phyloP scores from a whole-genome alignment of 1,140 invertebrate species.

The Scylla paramamosain region DNA sequence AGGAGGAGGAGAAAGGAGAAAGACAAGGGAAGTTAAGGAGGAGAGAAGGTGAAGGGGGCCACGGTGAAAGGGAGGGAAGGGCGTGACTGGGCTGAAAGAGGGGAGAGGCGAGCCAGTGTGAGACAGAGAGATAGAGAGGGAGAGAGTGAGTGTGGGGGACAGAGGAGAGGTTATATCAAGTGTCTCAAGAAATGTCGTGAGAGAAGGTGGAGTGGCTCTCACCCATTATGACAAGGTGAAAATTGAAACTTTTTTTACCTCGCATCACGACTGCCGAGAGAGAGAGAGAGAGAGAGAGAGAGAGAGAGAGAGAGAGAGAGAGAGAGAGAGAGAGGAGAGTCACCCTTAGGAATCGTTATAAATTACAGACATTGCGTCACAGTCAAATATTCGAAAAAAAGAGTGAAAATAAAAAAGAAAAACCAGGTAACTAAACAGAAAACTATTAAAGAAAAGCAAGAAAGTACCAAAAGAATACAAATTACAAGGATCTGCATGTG shows the following conservation, averaged over 20 bases:
- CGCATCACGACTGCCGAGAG: background rate
- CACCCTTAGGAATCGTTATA: too few species aligned
- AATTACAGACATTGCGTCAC: too few species aligned
- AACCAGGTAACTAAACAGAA: too few species aligned
- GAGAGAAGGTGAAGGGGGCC: constrained; percentile 23
- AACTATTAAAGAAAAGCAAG: too few species aligned
- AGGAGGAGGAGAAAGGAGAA: background rate
- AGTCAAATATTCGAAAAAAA: too few species aligned
- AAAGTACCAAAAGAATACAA: too few species aligned
- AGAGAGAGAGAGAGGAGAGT: too few species aligned
- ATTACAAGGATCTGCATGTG: too few species aligned
- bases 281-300: background rate
- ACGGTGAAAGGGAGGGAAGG: constrained; percentile 27
- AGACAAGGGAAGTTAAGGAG: background rate
- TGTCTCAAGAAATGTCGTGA: constrained; percentile 7
- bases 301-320: background rate
- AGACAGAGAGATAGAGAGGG: background rate
- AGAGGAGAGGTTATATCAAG: constrained; percentile 13
- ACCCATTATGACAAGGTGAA: background rate
- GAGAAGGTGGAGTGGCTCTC: constrained; percentile 10
- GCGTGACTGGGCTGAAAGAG: constrained; percentile 31
- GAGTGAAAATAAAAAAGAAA: too few species aligned
- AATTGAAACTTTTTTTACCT: background rate
- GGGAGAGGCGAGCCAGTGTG: background rate
- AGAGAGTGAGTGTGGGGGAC: background rate